These are phyloP conservation scores for Drosophila recens DNA, from an alignment of 2,888 invertebrate genomes.

Conservation along the genomic window DNA sequence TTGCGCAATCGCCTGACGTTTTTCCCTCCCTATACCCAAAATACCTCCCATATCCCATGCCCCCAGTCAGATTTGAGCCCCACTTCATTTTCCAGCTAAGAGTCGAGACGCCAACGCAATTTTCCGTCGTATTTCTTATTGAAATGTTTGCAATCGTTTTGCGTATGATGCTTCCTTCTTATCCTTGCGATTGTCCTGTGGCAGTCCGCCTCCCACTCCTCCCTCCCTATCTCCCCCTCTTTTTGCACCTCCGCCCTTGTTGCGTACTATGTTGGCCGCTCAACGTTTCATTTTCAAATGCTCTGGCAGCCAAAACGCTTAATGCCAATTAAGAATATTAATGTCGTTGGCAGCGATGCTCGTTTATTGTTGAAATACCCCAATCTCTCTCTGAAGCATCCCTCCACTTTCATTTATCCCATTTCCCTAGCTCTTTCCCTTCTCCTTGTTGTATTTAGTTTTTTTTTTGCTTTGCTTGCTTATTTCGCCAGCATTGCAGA, in stretches of 20 bases:
- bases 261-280: slow-evolving; percentile 5
- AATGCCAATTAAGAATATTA: slow-evolving; percentile 79
- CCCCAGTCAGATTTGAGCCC: not conserved
- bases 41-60: not conserved
- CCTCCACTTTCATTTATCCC: not conserved
- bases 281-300: slow-evolving; percentile 48
- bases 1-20: slow-evolving; percentile 30
- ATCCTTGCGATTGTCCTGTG: slow-evolving; percentile 15
- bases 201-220: not conserved
- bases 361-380: slow-evolving; percentile 44
- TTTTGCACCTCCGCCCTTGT: not conserved
- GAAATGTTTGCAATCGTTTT: slow-evolving; percentile 49
- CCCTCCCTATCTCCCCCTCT: not conserved
- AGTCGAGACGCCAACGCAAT: slow-evolving; percentile 32
- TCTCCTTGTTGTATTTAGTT: not conserved
- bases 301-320: slow-evolving; percentile 51
- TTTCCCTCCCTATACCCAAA: not conserved
- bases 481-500: slow-evolving; percentile 7
- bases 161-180: slow-evolving; percentile 12
- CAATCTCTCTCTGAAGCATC: not conserved
- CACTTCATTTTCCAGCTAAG: slow-evolving; percentile 15
- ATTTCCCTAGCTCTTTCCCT: not conserved
- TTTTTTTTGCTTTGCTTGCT: slow-evolving; percentile 9
- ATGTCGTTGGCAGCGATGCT: slow-evolving; percentile 65
- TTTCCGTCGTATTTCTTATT: slow-evolving; percentile 50